Conservation (phyloP, 2,888 invertebrate genomes). For the Aradus depressus region DNA sequence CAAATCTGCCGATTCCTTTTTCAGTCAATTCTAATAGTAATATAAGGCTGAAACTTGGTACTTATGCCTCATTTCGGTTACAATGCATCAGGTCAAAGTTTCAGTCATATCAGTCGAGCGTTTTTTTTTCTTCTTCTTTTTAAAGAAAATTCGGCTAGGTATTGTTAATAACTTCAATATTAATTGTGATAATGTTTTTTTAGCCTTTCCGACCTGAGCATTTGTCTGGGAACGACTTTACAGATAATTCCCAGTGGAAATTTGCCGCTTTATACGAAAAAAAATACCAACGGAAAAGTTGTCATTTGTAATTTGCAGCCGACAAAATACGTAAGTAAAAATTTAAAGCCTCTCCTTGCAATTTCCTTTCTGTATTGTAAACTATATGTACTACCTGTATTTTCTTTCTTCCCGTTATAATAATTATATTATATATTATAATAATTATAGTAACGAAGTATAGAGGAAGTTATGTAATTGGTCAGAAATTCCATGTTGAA, state of each 20-base stretch:
- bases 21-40: no score
- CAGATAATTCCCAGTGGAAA: conserved; percentile 97
- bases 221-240: conserved; percentile 92
- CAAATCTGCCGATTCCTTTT: no score
- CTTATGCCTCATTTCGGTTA: no score
- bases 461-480: no score
- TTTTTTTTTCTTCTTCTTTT: no score
- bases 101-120: no score
- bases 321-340: conserved; percentile 81
- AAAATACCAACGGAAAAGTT: conserved; percentile 60
- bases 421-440: not conserved
- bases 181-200: conserved; percentile 34
- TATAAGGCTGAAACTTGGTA: no score
- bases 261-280: conserved; percentile 73
- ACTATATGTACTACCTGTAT: not conserved
- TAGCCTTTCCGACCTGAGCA: conserved; percentile 83
- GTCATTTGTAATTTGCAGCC: conserved; percentile 93
- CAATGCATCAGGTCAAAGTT: no score
- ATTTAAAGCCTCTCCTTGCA: not conserved
- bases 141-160: no score
- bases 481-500: no score
- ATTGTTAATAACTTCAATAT: no score
- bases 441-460: no score
- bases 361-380: not conserved
- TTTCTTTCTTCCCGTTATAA: not conserved